A percentile compares a stretch with the other conserved stretches of the same genome.
phyloP scores from a whole-genome alignment of 2,888 invertebrate genomes.

The Protophormia terraenovae region DNA sequence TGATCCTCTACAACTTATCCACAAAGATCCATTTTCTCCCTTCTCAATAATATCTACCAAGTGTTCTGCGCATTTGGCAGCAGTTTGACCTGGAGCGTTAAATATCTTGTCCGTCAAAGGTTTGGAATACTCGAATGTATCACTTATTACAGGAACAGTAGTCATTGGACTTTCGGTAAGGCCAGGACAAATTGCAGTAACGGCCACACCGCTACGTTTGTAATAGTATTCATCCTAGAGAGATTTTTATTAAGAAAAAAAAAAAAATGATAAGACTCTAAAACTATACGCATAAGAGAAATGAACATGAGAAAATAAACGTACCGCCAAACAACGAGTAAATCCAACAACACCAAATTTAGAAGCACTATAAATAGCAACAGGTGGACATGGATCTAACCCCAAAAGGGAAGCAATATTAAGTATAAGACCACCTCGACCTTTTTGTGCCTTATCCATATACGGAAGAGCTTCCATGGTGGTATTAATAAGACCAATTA shows the following conservation, averaged over 20 bases:
- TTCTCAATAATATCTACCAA: conserved; percentile 68
- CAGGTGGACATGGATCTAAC: conserved; percentile 67
- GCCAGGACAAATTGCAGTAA: conserved; percentile 71
- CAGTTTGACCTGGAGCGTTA: conserved; percentile 62
- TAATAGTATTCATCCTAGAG: conserved; percentile 69
- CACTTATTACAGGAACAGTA: conserved; percentile 61
- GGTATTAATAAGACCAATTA: conserved; percentile 68
- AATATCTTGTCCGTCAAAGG: conserved; percentile 58
- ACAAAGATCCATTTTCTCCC: conserved; percentile 71
- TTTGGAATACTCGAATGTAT: conserved; percentile 69
- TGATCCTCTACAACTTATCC: conserved; percentile 70
- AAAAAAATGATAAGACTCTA: background rate
- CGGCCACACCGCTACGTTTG: conserved; percentile 68
- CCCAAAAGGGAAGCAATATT: conserved; percentile 76
- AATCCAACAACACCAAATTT: conserved; percentile 78
- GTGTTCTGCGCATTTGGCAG: conserved; percentile 69
- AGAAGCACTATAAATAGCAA: conserved; percentile 75
- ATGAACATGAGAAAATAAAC: too few relatives aligned
- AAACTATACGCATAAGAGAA: too few relatives aligned
- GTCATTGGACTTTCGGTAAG: conserved; percentile 70
- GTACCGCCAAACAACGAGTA: conserved; percentile 73
- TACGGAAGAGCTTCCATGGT: conserved; percentile 74
- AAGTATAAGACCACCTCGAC: conserved; percentile 77
- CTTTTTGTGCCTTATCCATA: conserved; percentile 77
- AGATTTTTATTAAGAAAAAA: too few relatives aligned